phyloP scores from a whole-genome alignment of 2,888 invertebrate genomes.

The Drosophila cyrtoloma region DNA sequence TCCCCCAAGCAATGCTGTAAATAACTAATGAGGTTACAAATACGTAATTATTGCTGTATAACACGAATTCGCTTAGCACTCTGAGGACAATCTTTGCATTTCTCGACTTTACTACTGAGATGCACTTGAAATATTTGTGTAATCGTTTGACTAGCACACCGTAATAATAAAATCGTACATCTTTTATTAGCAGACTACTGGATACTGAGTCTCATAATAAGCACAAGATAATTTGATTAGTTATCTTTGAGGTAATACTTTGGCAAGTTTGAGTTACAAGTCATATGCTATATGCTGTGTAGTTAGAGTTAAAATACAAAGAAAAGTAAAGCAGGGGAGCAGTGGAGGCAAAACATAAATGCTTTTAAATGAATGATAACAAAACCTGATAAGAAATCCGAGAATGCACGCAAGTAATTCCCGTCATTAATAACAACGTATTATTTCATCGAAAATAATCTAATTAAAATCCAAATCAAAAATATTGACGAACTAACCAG shows the following conservation, averaged over 20 bases:
- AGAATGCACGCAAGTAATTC: neutral
- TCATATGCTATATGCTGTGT: neutral
- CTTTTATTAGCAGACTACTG: neutral
- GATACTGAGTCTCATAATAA: neutral
- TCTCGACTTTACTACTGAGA: no score
- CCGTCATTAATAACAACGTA: neutral
- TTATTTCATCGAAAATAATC: neutral
- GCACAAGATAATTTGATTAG: neutral
- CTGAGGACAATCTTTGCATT: neutral
- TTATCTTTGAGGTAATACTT: neutral
- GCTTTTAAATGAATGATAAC: neutral
- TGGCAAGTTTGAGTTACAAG: neutral
- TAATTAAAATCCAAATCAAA: neutral
- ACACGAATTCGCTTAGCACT: neutral
- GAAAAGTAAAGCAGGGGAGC: neutral
- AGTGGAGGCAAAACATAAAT: neutral
- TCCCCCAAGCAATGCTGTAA: neutral
- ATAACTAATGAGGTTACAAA: conserved; percentile 1
- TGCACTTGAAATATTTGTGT: neutral
- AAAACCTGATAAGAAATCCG: neutral
- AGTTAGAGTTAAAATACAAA: neutral
- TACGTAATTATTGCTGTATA: neutral
- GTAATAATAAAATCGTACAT: neutral
- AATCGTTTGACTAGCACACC: neutral
- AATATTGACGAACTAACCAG: neutral